Percentiles rank a stretch among this genome's conserved stretches.
Conservation (phyloP, 2,797 vertebrate genomes). For the Basileuterus tristriatus region DNA sequence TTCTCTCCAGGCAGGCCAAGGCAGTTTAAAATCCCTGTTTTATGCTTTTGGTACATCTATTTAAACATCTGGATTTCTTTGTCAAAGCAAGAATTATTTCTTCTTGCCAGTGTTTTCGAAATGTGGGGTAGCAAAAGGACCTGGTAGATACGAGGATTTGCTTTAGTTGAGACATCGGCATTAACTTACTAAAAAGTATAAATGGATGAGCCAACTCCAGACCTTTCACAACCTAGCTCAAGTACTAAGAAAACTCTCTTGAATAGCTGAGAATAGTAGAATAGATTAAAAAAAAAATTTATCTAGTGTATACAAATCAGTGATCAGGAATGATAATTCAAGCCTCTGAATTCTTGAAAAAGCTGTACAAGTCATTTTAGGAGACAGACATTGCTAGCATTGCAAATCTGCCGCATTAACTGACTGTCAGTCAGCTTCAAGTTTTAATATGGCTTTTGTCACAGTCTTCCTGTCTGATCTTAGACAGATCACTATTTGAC, state of each 20-base stretch:
- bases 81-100: neutral
- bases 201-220: neutral
- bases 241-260: neutral
- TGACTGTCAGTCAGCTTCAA: neutral
- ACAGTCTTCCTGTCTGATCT: neutral
- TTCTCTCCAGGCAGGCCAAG: neutral
- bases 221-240: neutral
- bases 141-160: neutral
- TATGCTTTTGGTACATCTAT: neutral
- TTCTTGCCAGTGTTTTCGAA: neutral
- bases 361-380: neutral
- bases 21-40: neutral
- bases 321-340: conserved; percentile 18
- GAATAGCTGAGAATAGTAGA: neutral
- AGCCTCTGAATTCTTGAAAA: neutral
- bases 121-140: neutral
- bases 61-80: neutral
- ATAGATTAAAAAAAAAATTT: neutral
- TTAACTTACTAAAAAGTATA: neutral
- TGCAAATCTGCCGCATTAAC: neutral
- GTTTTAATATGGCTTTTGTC: neutral
- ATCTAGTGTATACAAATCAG: neutral
- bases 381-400: neutral
- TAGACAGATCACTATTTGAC: neutral
- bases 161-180: neutral